These are phyloP conservation scores for Takifugu flavidus DNA, from an alignment of 2,113 vertebrate species.

Conservation along the genomic window DNA sequence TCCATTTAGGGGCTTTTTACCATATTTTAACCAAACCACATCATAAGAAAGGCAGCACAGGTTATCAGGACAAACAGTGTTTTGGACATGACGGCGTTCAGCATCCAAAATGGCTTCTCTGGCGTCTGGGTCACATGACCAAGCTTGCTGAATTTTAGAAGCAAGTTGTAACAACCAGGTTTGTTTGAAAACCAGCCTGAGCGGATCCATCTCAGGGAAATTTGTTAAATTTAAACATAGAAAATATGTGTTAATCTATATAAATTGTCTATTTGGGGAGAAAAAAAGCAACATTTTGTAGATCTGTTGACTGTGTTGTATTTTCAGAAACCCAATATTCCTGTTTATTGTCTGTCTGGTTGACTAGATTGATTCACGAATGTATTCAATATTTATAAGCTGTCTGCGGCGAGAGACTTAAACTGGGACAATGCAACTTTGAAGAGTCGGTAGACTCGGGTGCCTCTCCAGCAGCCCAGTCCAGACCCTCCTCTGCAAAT, in stretches of 20 bases:
- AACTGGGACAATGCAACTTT: conserved; percentile 10
- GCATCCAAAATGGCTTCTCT: not conserved
- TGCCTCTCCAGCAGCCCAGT: not conserved
- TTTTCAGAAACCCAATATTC: not conserved
- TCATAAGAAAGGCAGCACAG: not conserved
- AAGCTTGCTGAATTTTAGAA: conserved; percentile 24
- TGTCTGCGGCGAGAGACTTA: conserved; percentile 21
- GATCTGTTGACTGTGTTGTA: conserved; percentile 6
- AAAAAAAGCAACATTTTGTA: not conserved
- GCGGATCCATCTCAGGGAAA: conserved; percentile 46
- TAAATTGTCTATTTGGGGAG: conserved; percentile 6
- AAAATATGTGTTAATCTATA: not conserved
- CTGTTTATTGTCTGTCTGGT: conserved; percentile 6
- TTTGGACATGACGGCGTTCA: too few relatives aligned
- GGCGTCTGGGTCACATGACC: not conserved
- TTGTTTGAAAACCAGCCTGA: conserved; percentile 37
- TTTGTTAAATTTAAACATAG: conserved; percentile 1
- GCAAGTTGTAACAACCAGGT: conserved; percentile 10
- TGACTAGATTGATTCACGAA: conserved; percentile 36
- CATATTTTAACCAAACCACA: not conserved
- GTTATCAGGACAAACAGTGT: not conserved
- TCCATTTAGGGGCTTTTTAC: too few relatives aligned
- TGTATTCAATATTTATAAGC: conserved; percentile 51
- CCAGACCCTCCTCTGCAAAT: not conserved
- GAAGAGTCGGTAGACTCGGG: conserved; percentile 13